Percentiles rank a stretch among this genome's conserved stretches.
Evolutionary conservation across 2,888 invertebrate genomes (phyloP).

Genomic region (Buathra laborator): DNA sequence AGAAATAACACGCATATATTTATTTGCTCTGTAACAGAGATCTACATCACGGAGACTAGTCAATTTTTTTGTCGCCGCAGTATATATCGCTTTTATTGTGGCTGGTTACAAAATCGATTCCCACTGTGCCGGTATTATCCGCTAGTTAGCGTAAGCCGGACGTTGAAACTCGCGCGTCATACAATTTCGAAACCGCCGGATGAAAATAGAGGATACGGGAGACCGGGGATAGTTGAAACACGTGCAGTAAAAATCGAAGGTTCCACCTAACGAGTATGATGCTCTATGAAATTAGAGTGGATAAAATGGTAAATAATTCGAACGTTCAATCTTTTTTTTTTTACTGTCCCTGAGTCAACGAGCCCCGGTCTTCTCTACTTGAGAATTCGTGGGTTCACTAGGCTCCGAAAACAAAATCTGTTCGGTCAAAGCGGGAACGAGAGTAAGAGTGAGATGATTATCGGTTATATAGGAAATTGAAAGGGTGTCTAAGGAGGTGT

Average conservation of each 20-base stretch:
- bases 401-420: conserved; percentile 12
- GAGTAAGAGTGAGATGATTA: conserved; percentile 79
- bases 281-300: too few relatives aligned
- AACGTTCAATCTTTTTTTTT: too few relatives aligned
- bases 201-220: background rate
- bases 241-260: too few relatives aligned
- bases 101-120: background rate
- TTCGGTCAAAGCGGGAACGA: background rate
- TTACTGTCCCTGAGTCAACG: too few relatives aligned
- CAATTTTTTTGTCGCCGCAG: too few relatives aligned
- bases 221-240: too few relatives aligned
- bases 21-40: background rate
- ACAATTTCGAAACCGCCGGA: background rate
- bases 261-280: too few relatives aligned
- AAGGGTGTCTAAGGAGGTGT: conserved; percentile 84
- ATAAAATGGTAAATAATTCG: too few relatives aligned
- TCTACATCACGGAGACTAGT: background rate
- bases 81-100: too few relatives aligned
- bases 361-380: too few relatives aligned
- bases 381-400: background rate
- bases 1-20: conserved; percentile 9
- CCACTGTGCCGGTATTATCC: background rate
- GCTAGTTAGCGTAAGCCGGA: background rate
- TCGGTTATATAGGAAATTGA: conserved; percentile 84
- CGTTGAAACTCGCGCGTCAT: conserved; percentile 18